Percentiles rank a stretch among this genome's conserved stretches.
Evolutionary conservation across 2,113 vertebrate genomes (phyloP).

Genomic region (Semicossyphus pulcher): DNA sequence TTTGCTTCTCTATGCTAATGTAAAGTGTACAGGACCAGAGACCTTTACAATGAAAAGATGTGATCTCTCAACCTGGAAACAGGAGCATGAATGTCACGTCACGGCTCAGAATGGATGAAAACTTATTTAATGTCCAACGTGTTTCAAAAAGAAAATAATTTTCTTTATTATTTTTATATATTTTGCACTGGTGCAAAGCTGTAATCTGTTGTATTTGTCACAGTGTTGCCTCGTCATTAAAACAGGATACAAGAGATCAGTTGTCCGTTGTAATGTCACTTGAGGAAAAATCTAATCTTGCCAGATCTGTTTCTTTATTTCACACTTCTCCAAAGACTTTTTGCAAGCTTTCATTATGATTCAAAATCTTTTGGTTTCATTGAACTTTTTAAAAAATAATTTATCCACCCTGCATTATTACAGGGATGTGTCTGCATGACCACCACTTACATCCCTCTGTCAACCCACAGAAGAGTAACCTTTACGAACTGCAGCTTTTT

Average conservation of each 20-base stretch:
- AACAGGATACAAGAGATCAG: too few relatives aligned
- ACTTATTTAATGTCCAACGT: too few relatives aligned
- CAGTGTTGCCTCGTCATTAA: slow-evolving; percentile 14
- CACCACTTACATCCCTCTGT: not conserved
- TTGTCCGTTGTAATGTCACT: slow-evolving; percentile 1
- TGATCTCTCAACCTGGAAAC: not conserved
- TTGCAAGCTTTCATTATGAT: not conserved
- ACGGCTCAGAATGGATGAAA: not conserved
- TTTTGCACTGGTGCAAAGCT: not conserved
- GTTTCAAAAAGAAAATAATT: not conserved
- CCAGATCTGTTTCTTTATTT: not conserved
- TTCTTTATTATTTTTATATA: not conserved
- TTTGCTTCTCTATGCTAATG: slow-evolving; percentile 29
- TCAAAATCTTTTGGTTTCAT: not conserved
- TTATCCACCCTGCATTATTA: not conserved
- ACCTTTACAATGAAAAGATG: slow-evolving; percentile 1
- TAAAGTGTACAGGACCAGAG: not conserved
- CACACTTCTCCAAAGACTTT: not conserved
- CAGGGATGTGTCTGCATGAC: not conserved
- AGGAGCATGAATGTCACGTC: not conserved
- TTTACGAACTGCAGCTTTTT: not conserved
- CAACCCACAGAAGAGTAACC: not conserved
- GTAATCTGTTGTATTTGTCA: not conserved
- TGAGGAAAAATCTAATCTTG: slow-evolving; percentile 1
- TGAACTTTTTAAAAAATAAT: not conserved